Conservation (phyloP, 2,888 invertebrate genomes). For the Melanostoma mellinum region DNA sequence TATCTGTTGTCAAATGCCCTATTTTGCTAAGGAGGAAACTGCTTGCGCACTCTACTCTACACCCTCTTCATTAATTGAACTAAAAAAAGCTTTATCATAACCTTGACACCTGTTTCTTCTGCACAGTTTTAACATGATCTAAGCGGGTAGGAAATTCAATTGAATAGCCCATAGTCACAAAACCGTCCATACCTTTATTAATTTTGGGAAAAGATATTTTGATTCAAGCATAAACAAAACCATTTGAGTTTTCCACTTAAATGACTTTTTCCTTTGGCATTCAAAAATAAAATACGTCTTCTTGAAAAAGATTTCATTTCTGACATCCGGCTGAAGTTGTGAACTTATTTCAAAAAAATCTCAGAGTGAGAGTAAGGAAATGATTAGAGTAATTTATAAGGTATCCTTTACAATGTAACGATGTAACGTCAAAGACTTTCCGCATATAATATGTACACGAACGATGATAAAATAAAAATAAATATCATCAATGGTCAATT, state of each 20-base stretch:
- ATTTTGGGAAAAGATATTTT: background rate
- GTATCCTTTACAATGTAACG: conserved; percentile 33
- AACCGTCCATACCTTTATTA: too few species aligned
- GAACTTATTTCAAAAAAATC: conserved; percentile 52
- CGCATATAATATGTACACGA: conserved; percentile 34
- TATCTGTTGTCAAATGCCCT: too few species aligned
- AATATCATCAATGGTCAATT: conserved; percentile 63
- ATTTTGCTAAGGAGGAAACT: too few species aligned
- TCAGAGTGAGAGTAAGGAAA: conserved; percentile 58
- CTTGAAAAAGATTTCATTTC: conserved; percentile 13
- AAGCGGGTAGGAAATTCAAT: too few species aligned
- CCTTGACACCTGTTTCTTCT: too few species aligned
- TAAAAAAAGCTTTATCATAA: too few species aligned
- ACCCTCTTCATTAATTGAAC: too few species aligned
- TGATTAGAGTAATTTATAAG: conserved; percentile 63
- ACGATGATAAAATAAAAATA: conserved; percentile 46
- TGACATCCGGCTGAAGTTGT: conserved; percentile 35
- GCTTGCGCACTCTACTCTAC: too few species aligned
- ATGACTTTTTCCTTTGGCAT: conserved; percentile 36
- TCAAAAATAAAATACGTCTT: conserved; percentile 4
- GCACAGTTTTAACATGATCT: too few species aligned
- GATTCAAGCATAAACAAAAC: background rate
- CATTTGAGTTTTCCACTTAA: conserved; percentile 42
- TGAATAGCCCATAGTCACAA: too few species aligned
- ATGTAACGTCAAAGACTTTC: conserved; percentile 25